These are phyloP conservation scores for Aricia agestis DNA, from an alignment of 1,140 invertebrate species.

Conservation along the genomic window DNA sequence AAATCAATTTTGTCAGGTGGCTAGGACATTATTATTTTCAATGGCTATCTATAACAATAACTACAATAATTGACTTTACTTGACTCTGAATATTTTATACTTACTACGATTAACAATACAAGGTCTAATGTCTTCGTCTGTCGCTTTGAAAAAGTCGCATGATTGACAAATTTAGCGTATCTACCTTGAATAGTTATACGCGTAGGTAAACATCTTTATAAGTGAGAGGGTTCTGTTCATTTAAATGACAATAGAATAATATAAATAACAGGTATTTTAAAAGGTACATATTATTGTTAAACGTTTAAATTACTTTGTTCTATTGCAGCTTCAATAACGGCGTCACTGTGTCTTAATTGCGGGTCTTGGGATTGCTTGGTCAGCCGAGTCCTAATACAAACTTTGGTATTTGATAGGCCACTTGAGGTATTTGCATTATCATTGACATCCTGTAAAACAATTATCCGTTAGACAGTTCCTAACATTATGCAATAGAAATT, in stretches of 20 bases:
- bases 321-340: conserved; percentile 28
- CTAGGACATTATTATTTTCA: not conserved
- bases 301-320: conserved; percentile 28
- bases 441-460: conserved; percentile 80
- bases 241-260: no score
- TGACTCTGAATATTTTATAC: no score
- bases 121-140: no score
- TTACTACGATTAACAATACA: no score
- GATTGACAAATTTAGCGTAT: no score
- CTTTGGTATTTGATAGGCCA: conserved; percentile 86
- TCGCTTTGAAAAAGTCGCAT: no score
- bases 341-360: conserved; percentile 43
- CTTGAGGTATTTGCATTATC: conserved; percentile 85
- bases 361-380: conserved; percentile 32
- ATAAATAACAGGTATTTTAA: no score
- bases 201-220: no score
- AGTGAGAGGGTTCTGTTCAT: no score
- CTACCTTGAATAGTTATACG: no score
- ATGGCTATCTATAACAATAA: not conserved
- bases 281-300: not conserved
- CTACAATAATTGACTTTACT: not conserved
- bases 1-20: not conserved
- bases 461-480: not conserved
- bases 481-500: no score
- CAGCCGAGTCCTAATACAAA: conserved; percentile 83